Conservation (phyloP, 2,113 vertebrate genomes). For the Cranoglanis bouderius region DNA sequence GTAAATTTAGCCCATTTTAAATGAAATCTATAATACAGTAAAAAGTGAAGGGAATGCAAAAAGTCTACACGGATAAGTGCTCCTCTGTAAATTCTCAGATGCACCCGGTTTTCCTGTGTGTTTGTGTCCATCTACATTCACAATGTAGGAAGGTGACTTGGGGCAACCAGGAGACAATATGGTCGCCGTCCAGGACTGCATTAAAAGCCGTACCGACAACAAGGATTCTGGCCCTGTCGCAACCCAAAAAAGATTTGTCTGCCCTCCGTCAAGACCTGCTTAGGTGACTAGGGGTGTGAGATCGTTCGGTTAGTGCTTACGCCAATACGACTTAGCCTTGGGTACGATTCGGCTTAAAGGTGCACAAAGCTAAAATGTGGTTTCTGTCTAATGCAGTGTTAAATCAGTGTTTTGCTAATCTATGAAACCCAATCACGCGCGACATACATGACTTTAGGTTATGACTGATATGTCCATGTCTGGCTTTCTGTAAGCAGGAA, state of each 20-base stretch:
- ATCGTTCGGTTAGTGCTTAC: not conserved
- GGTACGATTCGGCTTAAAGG: not conserved
- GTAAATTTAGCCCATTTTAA: not conserved
- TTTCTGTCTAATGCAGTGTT: not conserved
- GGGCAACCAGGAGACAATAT: slow-evolving; percentile 68
- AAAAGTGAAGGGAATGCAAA: not conserved
- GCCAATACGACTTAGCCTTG: not conserved
- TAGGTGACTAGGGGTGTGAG: slow-evolving; percentile 3
- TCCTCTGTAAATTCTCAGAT: not conserved
- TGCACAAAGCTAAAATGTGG: not conserved
- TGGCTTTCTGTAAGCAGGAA: not conserved
- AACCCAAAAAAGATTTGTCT: slow-evolving; percentile 67
- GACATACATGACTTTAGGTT: not conserved
- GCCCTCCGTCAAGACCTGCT: slow-evolving; percentile 35
- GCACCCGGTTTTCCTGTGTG: not conserved
- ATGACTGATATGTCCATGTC: not conserved
- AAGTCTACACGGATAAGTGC: not conserved
- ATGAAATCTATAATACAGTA: not conserved
- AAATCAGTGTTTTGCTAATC: not conserved
- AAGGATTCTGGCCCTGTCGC: slow-evolving; percentile 64
- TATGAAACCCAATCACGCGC: not conserved
- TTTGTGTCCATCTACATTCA: not conserved
- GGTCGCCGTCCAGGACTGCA: slow-evolving; percentile 58
- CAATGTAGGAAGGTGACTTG: slow-evolving; percentile 59
- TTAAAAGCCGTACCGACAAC: slow-evolving; percentile 61